Evolutionary conservation across 2,888 invertebrate genomes (phyloP).

Genomic region (Endotricha flammealis): DNA sequence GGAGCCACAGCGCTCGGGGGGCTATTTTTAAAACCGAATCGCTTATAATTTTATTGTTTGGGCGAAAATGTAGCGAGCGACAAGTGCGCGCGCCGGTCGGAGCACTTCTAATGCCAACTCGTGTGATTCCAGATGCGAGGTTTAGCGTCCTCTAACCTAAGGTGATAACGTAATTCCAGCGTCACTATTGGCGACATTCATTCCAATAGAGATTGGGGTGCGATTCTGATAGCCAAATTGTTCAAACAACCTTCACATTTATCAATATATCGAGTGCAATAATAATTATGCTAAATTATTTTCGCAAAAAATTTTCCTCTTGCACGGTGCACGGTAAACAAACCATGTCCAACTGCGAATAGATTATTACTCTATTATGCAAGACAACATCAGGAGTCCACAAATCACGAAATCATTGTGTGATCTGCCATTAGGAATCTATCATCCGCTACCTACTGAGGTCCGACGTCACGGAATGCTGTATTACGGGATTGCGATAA

Average conservation of each 20-base stretch:
- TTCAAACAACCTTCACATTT: neutral
- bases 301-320: too few species aligned
- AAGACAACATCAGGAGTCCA: too few species aligned
- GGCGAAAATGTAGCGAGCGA: constrained; percentile 65
- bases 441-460: too few species aligned
- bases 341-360: too few species aligned
- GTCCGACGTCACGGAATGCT: too few species aligned
- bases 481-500: too few species aligned
- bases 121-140: constrained; percentile 40
- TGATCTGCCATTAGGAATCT: too few species aligned
- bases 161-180: constrained; percentile 35
- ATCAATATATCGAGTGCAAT: constrained; percentile 25
- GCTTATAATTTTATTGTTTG: constrained; percentile 77
- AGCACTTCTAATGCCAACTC: constrained; percentile 59
- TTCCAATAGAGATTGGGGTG: neutral
- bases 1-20: constrained; percentile 40
- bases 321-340: too few species aligned
- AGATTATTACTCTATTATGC: too few species aligned
- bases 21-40: constrained; percentile 65
- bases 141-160: constrained; percentile 18
- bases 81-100: constrained; percentile 64
- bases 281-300: too few species aligned
- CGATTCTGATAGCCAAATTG: neutral
- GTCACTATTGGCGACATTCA: constrained; percentile 23
- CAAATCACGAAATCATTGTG: too few species aligned